Conservation (phyloP, 1,140 invertebrate species). For the Pomacea maculata region DNA sequence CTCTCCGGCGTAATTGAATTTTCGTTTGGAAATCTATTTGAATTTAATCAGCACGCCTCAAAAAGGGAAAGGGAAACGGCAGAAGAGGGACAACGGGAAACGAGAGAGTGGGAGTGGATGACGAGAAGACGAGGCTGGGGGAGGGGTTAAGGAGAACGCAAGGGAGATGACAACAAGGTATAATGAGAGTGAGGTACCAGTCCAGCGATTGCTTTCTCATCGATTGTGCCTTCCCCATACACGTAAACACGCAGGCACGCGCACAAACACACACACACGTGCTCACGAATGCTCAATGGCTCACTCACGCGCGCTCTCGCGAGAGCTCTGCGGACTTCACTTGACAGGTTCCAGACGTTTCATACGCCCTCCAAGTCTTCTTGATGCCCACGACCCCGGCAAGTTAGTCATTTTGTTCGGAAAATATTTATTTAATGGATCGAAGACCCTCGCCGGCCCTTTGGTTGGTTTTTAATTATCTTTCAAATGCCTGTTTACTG, state of each 20-base stretch:
- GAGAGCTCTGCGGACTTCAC: neutral
- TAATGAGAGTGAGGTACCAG: neutral
- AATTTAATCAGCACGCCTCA: conserved; percentile 23
- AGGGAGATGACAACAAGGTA: neutral
- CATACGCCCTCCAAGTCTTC: neutral
- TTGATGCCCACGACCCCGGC: neutral
- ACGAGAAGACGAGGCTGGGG: neutral
- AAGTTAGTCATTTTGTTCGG: conserved; percentile 26
- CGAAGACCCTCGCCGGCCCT: conserved; percentile 11
- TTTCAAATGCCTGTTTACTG: conserved; percentile 23
- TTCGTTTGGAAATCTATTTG: conserved; percentile 21
- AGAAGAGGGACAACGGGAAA: neutral
- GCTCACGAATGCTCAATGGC: neutral
- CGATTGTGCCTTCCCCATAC: too few relatives aligned
- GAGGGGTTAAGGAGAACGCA: neutral
- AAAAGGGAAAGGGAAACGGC: neutral
- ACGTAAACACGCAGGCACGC: too few relatives aligned
- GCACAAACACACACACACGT: neutral
- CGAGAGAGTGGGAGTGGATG: neutral
- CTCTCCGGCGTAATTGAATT: conserved; percentile 20
- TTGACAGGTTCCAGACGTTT: conserved; percentile 5
- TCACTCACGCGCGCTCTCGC: neutral
- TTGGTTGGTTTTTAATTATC: conserved; percentile 25
- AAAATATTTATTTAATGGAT: conserved; percentile 26
- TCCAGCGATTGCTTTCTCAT: too few relatives aligned